Evolutionary conservation across 1,140 invertebrate species (phyloP), one percentile per base, ranked within the genome.

Genomic region (Papilio dardanus): DNA sequence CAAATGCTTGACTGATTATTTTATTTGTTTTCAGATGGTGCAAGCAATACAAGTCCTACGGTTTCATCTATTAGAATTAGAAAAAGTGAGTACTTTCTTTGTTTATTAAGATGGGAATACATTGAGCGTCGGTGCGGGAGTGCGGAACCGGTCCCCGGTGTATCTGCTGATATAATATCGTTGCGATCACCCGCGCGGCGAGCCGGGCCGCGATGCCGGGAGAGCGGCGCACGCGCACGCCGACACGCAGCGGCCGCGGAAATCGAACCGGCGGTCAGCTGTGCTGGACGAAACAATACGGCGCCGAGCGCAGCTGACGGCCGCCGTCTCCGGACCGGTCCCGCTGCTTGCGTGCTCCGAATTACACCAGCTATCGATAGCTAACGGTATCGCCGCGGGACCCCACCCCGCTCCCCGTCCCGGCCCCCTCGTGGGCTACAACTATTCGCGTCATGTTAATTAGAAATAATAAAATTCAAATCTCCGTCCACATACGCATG

Each of bases 41-140:
- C 99, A 99, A 96, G 98, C 99, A 93, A 99, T 99, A 95, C 99
- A 99, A 97, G 99, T 99, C 88, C 96, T 99, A 94, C 97, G 99
- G 95, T 99, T 99, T 98, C 99, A 99, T 96, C 97, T 99, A 94
- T 96, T 99, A 95, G 99, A 99, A 96, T 97, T 99, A 95, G 99
- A 99, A 99, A 99, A 99, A 97, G 99, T 99, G 95, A 98, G 96
- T 95, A 81, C 76, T 71, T 80, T 78, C 74, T 75, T 79, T 66
- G 62, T 83, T 79, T 79, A 83, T 83, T 84, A 76, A 81, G 67
- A 68, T 79, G 79, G 82, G 87, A 88, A 91, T 89, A 85, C 85
- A 88, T 88, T 87, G 83, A 77, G 83, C 82, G 74, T 79, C 77
- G 79, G n/a, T 54, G 66, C 73, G 79, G 77, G 81, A 86, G 30